Conservation (phyloP, 2,888 invertebrate genomes). For the Tinea semifulvella region DNA sequence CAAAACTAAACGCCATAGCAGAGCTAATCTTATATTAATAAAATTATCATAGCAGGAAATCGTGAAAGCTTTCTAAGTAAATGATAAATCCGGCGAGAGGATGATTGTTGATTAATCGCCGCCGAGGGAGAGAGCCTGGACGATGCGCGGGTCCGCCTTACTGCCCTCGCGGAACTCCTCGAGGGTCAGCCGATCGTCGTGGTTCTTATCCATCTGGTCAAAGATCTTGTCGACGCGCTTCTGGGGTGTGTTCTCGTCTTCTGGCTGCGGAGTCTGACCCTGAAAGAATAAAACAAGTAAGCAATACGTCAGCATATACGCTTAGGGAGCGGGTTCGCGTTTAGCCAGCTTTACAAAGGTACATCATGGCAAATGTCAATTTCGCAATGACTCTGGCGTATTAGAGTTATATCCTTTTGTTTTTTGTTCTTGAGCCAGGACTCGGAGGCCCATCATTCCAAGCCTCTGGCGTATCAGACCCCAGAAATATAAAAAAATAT, state of each 20-base stretch:
- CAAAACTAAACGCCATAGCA: no score
- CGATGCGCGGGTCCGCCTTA: constrained; percentile 98
- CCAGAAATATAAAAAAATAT: no score
- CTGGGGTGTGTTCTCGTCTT: constrained; percentile 92
- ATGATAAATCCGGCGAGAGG: constrained; percentile 62
- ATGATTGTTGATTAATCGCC: constrained; percentile 71
- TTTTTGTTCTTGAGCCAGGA: no score
- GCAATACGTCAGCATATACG: no score
- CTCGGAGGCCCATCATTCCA: no score
- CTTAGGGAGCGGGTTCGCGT: no score
- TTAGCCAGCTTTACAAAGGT: no score
- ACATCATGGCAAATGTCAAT: no score
- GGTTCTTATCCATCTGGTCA: constrained; percentile 99
- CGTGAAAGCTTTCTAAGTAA: constrained; percentile 30
- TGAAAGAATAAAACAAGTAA: constrained; percentile 45
- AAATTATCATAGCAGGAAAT: constrained; percentile 16
- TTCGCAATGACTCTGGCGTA: no score
- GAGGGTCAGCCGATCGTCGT: constrained; percentile 93
- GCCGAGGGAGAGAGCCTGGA: constrained; percentile 91
- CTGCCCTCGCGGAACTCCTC: constrained; percentile 98
- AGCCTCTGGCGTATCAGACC: no score
- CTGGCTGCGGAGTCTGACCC: constrained; percentile 89
- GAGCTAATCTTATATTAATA: constrained; percentile 7
- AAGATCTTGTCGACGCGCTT: constrained; percentile 98
- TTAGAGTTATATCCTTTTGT: no score